Conservation (phyloP, 2,113 vertebrate genomes). For the Chamaetylas fuelleborni region DNA sequence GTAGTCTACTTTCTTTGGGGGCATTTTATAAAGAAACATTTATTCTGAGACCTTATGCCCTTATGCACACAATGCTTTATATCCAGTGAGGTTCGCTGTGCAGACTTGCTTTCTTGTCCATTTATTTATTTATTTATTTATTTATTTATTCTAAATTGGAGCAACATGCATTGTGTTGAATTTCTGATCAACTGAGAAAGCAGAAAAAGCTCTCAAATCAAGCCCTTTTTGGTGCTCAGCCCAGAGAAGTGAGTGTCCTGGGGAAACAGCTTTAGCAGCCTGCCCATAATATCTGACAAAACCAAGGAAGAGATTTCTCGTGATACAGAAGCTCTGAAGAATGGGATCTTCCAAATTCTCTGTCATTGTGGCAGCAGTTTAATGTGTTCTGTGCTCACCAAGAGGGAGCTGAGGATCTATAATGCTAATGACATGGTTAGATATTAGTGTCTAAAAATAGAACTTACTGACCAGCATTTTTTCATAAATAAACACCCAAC, state of each 20-base stretch:
- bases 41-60: background rate
- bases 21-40: background rate
- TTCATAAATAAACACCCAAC: background rate
- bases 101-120: background rate
- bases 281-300: background rate
- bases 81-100: background rate
- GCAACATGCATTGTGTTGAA: background rate
- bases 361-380: background rate
- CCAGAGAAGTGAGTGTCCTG: background rate
- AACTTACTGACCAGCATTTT: background rate
- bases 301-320: background rate
- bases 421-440: background rate
- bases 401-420: background rate
- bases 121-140: background rate
- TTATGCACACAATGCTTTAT: background rate
- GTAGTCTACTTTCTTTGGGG: background rate
- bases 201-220: background rate
- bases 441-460: background rate
- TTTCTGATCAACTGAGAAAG: background rate
- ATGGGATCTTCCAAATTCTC: background rate
- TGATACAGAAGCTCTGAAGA: background rate
- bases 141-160: background rate
- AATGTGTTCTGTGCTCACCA: background rate
- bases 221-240: background rate
- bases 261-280: background rate